Evolutionary conservation across 2,113 vertebrate species (phyloP).

Genomic region (Petromus typicus): DNA sequence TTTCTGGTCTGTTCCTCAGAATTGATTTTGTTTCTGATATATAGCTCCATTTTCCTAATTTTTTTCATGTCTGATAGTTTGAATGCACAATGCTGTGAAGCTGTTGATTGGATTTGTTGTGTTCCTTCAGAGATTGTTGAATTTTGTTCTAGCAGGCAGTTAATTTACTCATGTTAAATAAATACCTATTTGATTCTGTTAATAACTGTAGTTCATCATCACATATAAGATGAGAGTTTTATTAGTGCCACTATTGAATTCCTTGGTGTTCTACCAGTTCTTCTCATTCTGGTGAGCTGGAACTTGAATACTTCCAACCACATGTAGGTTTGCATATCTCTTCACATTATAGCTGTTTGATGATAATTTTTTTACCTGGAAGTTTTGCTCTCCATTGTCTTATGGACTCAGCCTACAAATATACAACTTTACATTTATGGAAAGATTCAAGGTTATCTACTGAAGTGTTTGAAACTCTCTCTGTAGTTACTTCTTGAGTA

Average conservation of each 20-base stretch:
- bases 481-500: not conserved
- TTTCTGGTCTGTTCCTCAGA: not conserved
- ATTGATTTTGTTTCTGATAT: not conserved
- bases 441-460: not conserved
- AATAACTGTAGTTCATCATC: not conserved
- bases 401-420: not conserved
- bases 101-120: not conserved
- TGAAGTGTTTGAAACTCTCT: not conserved
- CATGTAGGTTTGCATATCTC: not conserved
- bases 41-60: not conserved
- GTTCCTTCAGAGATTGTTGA: not conserved
- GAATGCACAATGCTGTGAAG: not conserved
- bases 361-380: not conserved
- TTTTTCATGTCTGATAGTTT: conserved; percentile 27
- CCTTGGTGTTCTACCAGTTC: not conserved
- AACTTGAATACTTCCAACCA: not conserved
- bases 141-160: not conserved
- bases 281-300: not conserved
- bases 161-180: not conserved
- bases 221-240: not conserved
- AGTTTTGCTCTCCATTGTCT: not conserved
- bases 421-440: not conserved
- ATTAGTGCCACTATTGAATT: not conserved
- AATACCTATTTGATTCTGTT: not conserved
- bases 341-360: not conserved